Percentiles rank a stretch among this genome's conserved stretches.
Conservation (phyloP, 2,797 vertebrate species). For the Anguilla marmorata region DNA sequence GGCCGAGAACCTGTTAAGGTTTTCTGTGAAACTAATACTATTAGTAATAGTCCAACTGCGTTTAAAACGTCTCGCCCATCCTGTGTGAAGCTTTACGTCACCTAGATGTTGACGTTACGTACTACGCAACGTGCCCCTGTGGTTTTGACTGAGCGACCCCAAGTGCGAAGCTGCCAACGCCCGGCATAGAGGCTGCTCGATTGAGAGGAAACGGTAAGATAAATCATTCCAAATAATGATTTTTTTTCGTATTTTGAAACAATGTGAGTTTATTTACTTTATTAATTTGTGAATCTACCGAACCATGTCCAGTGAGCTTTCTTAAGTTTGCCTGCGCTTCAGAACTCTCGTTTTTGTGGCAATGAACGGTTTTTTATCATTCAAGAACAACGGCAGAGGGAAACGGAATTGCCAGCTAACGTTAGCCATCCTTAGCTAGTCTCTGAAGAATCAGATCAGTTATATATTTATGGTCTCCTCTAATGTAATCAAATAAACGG, state of each 20-base stretch:
- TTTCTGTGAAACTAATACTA: not conserved
- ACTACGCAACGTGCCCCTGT: constrained; percentile 34
- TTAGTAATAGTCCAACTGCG: not conserved
- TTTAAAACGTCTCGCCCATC: not conserved
- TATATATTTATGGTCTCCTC: not conserved
- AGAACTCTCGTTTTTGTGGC: not conserved
- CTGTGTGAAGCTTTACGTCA: not conserved
- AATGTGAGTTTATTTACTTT: not conserved
- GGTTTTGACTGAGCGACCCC: constrained; percentile 35
- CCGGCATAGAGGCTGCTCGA: constrained; percentile 60
- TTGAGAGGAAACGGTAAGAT: constrained; percentile 53
- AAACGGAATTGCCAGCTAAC: constrained; percentile 13
- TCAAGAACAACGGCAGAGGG: constrained; percentile 18
- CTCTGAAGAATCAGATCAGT: not conserved
- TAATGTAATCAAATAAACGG: not conserved
- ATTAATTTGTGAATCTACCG: not conserved
- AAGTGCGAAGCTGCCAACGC: constrained; percentile 67
- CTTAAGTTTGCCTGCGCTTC: not conserved
- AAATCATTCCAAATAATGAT: not conserved
- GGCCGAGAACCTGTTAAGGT: no score
- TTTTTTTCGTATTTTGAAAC: not conserved
- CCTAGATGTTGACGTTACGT: constrained; percentile 41
- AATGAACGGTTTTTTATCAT: not conserved
- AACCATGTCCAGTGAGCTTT: not conserved
- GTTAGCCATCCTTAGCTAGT: not conserved